phyloP scores from a whole-genome alignment of 2,888 invertebrate genomes.

The Drosophila meridiana region DNA sequence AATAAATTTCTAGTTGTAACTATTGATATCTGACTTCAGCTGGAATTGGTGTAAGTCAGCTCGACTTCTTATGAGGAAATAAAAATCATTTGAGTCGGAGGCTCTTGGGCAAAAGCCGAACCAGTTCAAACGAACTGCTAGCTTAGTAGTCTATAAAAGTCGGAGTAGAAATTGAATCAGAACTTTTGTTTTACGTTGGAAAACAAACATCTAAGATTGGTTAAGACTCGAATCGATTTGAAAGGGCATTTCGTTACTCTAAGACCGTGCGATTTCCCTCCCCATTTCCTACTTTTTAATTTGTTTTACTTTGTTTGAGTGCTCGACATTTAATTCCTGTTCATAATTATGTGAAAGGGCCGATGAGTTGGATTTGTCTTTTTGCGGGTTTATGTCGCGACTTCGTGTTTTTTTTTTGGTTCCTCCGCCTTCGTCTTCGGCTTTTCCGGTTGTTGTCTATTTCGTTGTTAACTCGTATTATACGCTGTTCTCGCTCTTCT shows the following conservation, averaged over 20 bases:
- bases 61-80: too few species aligned
- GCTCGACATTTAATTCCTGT: conserved; percentile 64
- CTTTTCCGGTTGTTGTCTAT: not conserved
- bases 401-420: not conserved
- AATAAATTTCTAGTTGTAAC: not conserved
- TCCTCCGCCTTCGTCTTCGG: not conserved
- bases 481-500: conserved; percentile 23
- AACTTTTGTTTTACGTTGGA: not conserved
- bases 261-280: not conserved
- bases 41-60: not conserved
- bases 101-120: not conserved
- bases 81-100: not conserved
- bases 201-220: not conserved
- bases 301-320: conserved; percentile 7
- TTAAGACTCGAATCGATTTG: not conserved
- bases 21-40: not conserved
- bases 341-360: conserved; percentile 64
- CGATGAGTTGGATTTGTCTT: conserved; percentile 51
- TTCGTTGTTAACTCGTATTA: conserved; percentile 35
- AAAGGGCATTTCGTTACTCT: not conserved
- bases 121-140: not conserved
- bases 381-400: conserved; percentile 15
- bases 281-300: not conserved
- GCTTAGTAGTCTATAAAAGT: not conserved
- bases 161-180: not conserved